Evolutionary conservation across 2,888 invertebrate genomes (phyloP), one percentile per base, ranked within the genome.

Genomic region (Metalampra italica): DNA sequence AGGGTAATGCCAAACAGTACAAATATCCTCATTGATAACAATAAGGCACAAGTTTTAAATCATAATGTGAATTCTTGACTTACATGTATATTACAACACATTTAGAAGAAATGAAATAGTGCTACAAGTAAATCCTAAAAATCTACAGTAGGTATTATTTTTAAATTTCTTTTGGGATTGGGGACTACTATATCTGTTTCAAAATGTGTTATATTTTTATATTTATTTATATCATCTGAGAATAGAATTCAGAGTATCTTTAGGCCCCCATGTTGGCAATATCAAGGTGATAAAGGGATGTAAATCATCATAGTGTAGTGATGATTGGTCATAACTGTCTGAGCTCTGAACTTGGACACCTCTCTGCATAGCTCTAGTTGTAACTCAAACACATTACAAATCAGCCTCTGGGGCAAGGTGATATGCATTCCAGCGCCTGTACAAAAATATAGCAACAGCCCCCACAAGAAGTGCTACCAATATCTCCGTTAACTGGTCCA

Each of bases 401-500:
- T 85, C 79, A 41, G 78, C 60, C 50, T 84, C 82, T 50, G 76
- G 62, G 44, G 70, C 53, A 14, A 70, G 53, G 47, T 75, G 68
- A 50, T 68, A 60, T 41, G 68, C 73, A 63, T 74, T 82, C 87
- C 84, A 88, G 55, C 89, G 86, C 51, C 89, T 73, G 64, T 84
- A 89, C 49, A 89, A 73, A 54, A 88, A 88, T 60, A 89, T 82
- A 22, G 78, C 81, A 52, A 87, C 64, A n/a, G 78, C 85, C 43
- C 87, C 87, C 34, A 87, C 68, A 36, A 89, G 70, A n/a, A 88
- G 66, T 37, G 83, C 88, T 22, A 86, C 78, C 46, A 89, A 61
- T 50, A 88, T 77, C 56, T 89, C 88, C 49, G 80, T 85, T 29
- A 88, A 56, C 54, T 89, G 86, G 52, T 89, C 89, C 56, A 88